Evolutionary conservation across 2,888 invertebrate species (phyloP).

Genomic region (Eupithecia abbreviata): DNA sequence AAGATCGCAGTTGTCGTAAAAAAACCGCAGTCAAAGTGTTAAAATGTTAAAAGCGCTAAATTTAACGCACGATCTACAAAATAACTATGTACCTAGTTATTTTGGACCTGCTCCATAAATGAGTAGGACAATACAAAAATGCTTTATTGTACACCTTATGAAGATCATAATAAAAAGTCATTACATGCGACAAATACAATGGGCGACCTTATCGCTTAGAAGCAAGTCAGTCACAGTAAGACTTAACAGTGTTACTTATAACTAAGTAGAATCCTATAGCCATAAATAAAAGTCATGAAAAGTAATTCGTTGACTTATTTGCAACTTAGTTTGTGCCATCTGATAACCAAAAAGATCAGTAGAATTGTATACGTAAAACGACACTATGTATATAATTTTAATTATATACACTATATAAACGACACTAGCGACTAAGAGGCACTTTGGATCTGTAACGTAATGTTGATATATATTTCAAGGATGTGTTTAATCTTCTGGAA

Average conservation of each 20-base stretch:
- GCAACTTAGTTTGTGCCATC: neutral
- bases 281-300: neutral
- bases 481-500: slow-evolving; percentile 1
- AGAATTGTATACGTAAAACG: neutral
- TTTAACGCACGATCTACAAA: neutral
- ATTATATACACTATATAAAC: neutral
- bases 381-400: too few species aligned
- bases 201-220: too few species aligned
- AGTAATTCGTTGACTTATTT: neutral
- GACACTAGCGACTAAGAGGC: neutral
- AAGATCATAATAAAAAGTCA: too few species aligned
- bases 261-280: too few species aligned
- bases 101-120: neutral
- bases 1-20: too few species aligned
- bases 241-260: too few species aligned
- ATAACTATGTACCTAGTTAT: neutral
- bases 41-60: neutral
- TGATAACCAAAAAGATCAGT: neutral
- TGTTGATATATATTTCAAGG: neutral
- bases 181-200: too few species aligned
- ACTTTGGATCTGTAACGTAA: neutral
- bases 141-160: too few species aligned
- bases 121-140: too few species aligned
- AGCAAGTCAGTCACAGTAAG: too few species aligned
- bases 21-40: too few species aligned